Evolutionary conservation across 2,113 vertebrate species (phyloP), one percentile per base, ranked within the genome.

Genomic region (Ophthalmolycus amberensis): DNA sequence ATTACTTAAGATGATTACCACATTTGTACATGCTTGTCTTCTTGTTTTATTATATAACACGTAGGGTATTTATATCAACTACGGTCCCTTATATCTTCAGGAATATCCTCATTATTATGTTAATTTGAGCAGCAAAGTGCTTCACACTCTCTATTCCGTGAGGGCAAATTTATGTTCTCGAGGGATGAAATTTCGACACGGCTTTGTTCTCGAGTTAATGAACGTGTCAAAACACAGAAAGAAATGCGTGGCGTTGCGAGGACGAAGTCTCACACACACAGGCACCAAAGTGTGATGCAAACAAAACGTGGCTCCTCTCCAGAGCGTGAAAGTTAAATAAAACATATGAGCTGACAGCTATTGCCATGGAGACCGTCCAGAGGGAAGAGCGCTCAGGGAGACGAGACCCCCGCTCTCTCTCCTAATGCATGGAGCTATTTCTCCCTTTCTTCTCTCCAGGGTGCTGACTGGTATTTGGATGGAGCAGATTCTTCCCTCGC

Each of bases 281-380:
- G 3, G 3, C 75, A 46, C 46, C 46, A 74, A 59, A 15, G 80
- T 76, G 80, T 44, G 48, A 77, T 16, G 52, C 25, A 59, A 84
- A 80, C 82, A 69, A 22, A 73, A 40, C 20, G n/a, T 20, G 42
- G 63, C 75, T 80, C 38, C 16, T 87, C 65, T 84, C 67, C 64
- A 22, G 75, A 84, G 74, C 9, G 38, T 25, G 40, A 80, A 80
- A 83, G 90, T 90, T 90, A 88, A 91, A 85, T 91, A 85, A 88
- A 89, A 85, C 78, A 65, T 79, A 65, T 27, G 78, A 89, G 86
- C 85, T 82, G 86, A 86, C 83, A 88, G 86, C 74, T 81, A 85
- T 90, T 68, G 50, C 88, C 91, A 93, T 92, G 91, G 90, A 80
- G 87, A 92, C 90, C 3, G 58, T 77, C 83, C 82, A 71, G 85